Percentiles rank a stretch among this genome's conserved stretches.
These are phyloP conservation scores for Scopus umbretta DNA, from an alignment of 2,113 vertebrate species.

Conservation along the genomic window DNA sequence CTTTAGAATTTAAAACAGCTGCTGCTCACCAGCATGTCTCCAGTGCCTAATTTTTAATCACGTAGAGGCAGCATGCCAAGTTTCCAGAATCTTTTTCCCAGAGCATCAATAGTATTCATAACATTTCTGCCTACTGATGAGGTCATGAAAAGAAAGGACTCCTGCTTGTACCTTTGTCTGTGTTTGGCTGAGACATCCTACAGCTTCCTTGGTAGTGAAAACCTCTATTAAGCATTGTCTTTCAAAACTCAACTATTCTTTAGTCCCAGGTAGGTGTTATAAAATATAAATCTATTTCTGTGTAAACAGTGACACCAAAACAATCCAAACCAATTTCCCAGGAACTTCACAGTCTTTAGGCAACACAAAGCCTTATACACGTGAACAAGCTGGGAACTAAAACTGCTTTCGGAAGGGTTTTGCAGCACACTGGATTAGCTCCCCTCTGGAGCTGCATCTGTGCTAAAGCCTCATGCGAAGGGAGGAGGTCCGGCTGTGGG, in stretches of 20 bases:
- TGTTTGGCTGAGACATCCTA: neutral
- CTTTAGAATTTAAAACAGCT: conserved; percentile 40
- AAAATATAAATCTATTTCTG: neutral
- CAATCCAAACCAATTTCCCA: neutral
- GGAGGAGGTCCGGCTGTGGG: neutral
- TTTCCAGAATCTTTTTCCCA: conserved; percentile 49
- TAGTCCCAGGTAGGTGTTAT: neutral
- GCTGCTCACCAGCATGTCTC: conserved; percentile 14
- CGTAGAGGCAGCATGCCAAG: neutral
- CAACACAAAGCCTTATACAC: neutral
- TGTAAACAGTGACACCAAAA: neutral
- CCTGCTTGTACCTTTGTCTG: neutral
- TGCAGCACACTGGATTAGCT: neutral
- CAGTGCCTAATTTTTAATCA: conserved; percentile 59
- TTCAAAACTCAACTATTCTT: neutral
- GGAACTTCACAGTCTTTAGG: neutral
- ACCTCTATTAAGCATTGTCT: neutral
- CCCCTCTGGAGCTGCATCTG: neutral
- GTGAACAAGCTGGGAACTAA: neutral
- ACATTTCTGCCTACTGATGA: conserved; percentile 9
- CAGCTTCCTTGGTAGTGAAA: neutral
- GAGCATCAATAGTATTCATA: conserved; percentile 4
- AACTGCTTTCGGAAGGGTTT: neutral
- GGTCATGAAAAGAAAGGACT: neutral
- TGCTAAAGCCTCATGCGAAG: neutral